Evolutionary conservation across 2,797 vertebrate genomes (phyloP), one percentile per base, ranked within the genome.

Genomic region (Leucoraja ocellata): DNA sequence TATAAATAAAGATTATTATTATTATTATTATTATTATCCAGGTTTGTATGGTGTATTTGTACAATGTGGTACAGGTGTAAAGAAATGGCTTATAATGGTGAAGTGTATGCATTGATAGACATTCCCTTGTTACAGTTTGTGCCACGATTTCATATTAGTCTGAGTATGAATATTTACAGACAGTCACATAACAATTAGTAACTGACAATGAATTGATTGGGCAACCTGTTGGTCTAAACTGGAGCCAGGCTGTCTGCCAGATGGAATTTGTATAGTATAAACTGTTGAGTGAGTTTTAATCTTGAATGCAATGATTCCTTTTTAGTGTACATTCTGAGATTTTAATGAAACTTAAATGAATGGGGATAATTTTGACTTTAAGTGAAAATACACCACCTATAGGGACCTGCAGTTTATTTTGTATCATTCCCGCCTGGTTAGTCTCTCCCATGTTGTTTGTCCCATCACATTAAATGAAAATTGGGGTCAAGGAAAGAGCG

Each of bases 161-260:
- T 86, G 58, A 86, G 83, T 58, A 61, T 86, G 83, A 86, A 86
- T 28, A 63, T 32, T 86, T 65, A 65, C 83, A 61, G 81, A 86
- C 58, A 65, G 58, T 61, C 83, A 86, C 83, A n/a, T 86, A 61
- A 86, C 83, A 86, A 86, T 86, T 63, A 86, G 28, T 86, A 86
- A 86, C 83, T 86, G 83, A 86, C 83, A 86, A 28, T 63, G 83
- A 63, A 61, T 61, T 58, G 18, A 61, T 28, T 14, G 28, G 58
- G 58, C 25, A 86, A 61, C 58, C 83, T 32, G 14, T 63, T 86
- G 65, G 63, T 65, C 58, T 0, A n/a, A 63, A 63, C 83, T n/a
- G 13, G 83, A 86, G 83, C 58, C 83, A 63, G 83, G 83, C 58
- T 63, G 83, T 86, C 81, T 84, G 81, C 58, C 28, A 14, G 81